These are phyloP conservation scores for Sycobia sp. DNA, from an alignment of 1,140 invertebrate genomes.

Conservation along the genomic window DNA sequence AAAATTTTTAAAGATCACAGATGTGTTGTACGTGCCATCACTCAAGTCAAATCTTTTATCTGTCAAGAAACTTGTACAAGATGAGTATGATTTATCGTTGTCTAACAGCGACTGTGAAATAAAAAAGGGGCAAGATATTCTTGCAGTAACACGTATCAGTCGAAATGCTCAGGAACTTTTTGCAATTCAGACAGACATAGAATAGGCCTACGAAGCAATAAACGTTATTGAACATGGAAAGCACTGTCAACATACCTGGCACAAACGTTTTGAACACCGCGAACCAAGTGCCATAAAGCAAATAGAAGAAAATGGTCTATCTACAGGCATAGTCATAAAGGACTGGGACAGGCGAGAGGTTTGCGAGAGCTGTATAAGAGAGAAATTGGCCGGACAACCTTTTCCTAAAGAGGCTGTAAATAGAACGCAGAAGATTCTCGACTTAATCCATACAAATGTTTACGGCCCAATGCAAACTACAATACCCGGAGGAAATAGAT, in stretches of 20 bases:
- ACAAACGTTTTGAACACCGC: not conserved
- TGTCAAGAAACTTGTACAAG: not conserved
- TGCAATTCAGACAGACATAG: not conserved
- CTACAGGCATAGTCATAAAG: slow-evolving; percentile 3
- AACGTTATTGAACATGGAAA: not conserved
- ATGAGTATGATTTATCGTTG: not conserved
- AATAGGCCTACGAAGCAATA: too few species aligned
- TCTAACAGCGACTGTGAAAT: not conserved
- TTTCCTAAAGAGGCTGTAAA: slow-evolving; percentile 25
- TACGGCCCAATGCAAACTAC: slow-evolving; percentile 28
- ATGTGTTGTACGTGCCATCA: not conserved
- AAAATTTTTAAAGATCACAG: not conserved
- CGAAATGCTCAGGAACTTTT: not conserved
- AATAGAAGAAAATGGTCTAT: not conserved
- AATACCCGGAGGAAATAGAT: slow-evolving; percentile 35
- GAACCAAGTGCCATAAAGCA: not conserved
- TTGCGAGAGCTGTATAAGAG: slow-evolving; percentile 40
- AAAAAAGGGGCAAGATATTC: not conserved
- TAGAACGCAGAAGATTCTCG: not conserved
- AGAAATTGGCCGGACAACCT: slow-evolving; percentile 36
- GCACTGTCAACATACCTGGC: not conserved
- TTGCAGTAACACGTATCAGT: not conserved
- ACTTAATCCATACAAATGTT: not conserved
- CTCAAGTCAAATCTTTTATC: not conserved
- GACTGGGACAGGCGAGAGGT: not conserved